These are phyloP conservation scores for Acrossocheilus wenchowensis DNA, from an alignment of 2,797 vertebrate species.

Conservation along the genomic window DNA sequence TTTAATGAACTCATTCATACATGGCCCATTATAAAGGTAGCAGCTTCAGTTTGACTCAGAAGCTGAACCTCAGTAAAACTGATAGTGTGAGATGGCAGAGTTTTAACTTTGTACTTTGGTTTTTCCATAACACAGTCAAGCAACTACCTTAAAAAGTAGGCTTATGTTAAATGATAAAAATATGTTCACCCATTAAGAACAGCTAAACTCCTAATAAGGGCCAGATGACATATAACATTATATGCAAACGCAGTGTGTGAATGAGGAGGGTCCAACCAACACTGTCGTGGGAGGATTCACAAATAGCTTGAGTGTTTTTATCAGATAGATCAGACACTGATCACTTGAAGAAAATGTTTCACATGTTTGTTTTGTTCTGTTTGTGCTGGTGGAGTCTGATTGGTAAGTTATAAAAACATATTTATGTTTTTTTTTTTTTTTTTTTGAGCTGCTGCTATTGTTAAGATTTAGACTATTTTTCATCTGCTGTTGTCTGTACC, in stretches of 20 bases:
- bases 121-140: not conserved
- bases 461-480: not conserved
- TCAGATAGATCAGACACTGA: not conserved
- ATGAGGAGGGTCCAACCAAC: not conserved
- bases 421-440: not conserved
- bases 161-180: not conserved
- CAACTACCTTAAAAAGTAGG: not conserved
- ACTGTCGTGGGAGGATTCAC: not conserved
- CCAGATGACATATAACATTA: not conserved
- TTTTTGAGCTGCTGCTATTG: not conserved
- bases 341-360: not conserved
- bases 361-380: not conserved
- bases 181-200: not conserved
- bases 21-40: not conserved
- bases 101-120: not conserved
- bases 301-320: not conserved
- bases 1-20: too few species aligned
- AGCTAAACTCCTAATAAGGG: not conserved
- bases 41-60: not conserved
- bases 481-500: not conserved
- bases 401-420: too few species aligned
- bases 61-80: not conserved
- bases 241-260: not conserved
- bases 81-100: too few species aligned
- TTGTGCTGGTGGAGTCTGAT: too few species aligned